These are phyloP conservation scores for Zaprionus tsacasi DNA, from an alignment of 1,140 invertebrate species.

Conservation along the genomic window DNA sequence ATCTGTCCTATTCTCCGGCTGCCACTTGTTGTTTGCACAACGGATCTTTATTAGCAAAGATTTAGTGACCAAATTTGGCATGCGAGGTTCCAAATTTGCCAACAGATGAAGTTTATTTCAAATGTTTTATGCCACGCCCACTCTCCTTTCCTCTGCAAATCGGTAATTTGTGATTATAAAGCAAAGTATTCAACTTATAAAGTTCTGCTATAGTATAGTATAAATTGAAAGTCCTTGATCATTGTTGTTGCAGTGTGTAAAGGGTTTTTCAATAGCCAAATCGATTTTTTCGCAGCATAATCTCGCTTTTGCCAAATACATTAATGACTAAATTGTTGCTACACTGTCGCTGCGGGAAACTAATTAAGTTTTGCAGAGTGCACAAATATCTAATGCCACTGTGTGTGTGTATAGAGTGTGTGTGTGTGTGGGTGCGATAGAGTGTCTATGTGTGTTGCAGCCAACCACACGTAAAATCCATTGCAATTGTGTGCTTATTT, in stretches of 20 bases:
- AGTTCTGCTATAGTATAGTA: conserved; percentile 1
- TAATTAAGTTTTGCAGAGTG: conserved; percentile 42
- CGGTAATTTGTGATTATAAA: too few species aligned
- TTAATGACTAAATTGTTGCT: conserved; percentile 37
- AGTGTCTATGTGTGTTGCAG: neutral
- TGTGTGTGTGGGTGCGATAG: conserved; percentile 3
- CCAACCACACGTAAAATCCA: conserved; percentile 33
- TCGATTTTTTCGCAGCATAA: conserved; percentile 35
- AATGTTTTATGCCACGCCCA: too few species aligned
- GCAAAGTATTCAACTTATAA: too few species aligned
- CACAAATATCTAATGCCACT: conserved; percentile 3
- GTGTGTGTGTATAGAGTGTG: conserved; percentile 9
- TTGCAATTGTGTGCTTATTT: conserved; percentile 31
- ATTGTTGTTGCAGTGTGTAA: conserved; percentile 20
- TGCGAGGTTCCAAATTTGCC: too few species aligned
- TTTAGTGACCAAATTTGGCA: too few species aligned
- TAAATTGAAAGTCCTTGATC: conserved; percentile 27
- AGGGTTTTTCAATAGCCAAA: conserved; percentile 28
- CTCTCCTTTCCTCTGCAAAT: too few species aligned
- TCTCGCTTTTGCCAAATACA: conserved; percentile 35
- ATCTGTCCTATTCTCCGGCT: too few species aligned
- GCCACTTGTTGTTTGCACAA: too few species aligned
- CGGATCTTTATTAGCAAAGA: too few species aligned
- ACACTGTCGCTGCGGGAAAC: conserved; percentile 18
- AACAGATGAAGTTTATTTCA: too few species aligned